Base-by-base conservation (phyloP, 2,797 vertebrate genomes). In the Sebastes trivittatus region DNA sequence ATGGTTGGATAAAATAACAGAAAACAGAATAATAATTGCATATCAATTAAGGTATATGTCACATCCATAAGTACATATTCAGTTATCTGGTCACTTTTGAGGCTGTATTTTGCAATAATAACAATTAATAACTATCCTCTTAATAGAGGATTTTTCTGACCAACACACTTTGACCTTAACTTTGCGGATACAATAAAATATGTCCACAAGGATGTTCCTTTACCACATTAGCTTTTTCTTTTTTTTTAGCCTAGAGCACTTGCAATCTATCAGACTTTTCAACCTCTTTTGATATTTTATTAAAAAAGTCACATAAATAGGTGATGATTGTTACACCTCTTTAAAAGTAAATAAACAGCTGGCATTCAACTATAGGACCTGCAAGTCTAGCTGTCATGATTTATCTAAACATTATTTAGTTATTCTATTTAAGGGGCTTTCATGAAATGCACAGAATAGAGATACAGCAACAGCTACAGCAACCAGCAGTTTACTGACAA, bases 401-500 rank as follows among this genome's bases (percentile, higher is more conserved):
- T 49, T 66, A 66, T 52, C 64, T 29, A 49, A 25, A 46, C 36
- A 42, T 72, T 49, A 34, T 27, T 60, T 56, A 46, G 38, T 65
- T 10, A 23, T 25, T 85, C 61, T 42, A 87, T 65, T 66, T 13
- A 20, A 59, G 20, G 34, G 34, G 36, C 18, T 58, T 78, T 30
- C 16, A 42, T 20, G 4, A 78, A 25, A 29, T 11, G 25, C 49
- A 87, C 25, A 72, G 34, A 86, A 70, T 36, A 80, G 13, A 76
- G 14, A 82, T 49, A 90, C 72, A 76, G 38, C 38, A 56, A 49
- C 25, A 81, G 49, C 25, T 71, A 82, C 42, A 88, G 66, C 61
- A 84, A 82, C 59, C 71, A 80, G 81, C 72, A 80, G 86, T 88
- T 91, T 83, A 90, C 83, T 90, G 87, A 77, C 62, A 76, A 74